Conservation (phyloP, 2,797 vertebrate species). For the Bryconaethiops microstoma region DNA sequence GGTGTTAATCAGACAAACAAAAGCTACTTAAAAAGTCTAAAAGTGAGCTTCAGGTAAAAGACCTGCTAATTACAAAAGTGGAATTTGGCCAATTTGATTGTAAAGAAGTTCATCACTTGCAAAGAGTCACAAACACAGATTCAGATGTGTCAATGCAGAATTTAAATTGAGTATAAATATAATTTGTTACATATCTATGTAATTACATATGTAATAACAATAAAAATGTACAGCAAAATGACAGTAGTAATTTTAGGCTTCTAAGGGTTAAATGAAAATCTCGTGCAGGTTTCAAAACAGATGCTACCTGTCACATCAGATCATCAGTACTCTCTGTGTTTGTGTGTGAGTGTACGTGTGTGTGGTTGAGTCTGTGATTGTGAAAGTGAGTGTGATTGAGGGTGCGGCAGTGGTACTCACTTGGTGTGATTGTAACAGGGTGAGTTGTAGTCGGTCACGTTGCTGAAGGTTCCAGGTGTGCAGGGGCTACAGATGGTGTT, state of each 20-base stretch:
- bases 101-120: too few species aligned
- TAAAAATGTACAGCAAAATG: neutral
- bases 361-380: neutral
- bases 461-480: conserved; percentile 28
- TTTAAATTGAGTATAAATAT: too few species aligned
- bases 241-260: neutral
- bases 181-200: too few species aligned
- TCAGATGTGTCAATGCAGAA: too few species aligned
- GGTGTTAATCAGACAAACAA: too few species aligned
- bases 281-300: neutral
- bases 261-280: neutral
- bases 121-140: too few species aligned
- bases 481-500: conserved; percentile 7
- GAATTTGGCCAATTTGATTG: too few species aligned
- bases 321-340: neutral
- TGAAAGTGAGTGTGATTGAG: neutral
- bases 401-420: conserved; percentile 10
- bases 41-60: too few species aligned
- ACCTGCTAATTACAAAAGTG: too few species aligned
- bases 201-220: too few species aligned
- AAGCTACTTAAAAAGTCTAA: too few species aligned
- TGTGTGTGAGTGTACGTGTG: conserved; percentile 8
- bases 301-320: neutral
- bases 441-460: neutral
- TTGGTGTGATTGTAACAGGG: conserved; percentile 11